Evolutionary conservation across 1,140 invertebrate species (phyloP), one percentile per base, ranked within the genome.

Genomic region (Steinernema khuongi): DNA sequence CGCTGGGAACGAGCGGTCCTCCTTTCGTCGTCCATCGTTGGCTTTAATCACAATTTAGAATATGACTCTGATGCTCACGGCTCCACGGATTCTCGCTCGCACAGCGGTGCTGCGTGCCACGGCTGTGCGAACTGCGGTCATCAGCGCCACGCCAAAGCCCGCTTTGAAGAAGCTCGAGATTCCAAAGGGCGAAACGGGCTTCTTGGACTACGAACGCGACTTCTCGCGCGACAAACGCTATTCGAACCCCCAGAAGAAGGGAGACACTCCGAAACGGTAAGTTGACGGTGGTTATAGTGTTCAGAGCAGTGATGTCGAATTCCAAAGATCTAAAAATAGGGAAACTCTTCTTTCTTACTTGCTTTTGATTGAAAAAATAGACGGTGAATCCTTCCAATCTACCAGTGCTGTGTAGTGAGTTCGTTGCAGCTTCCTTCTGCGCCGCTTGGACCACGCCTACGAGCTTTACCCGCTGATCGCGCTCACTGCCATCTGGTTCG

Each of bases 161-260:
- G 14, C 50, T 14, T 22, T 60, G 7, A 74, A 74, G 36, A 70
- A 74, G 41, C 17, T 74, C 67, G 29, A 41, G 19, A 32, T 73
- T 44, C 26, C 31, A 7, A 7, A 31, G 26, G 29, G 68, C 18
- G 67, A 77, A n/a, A 18, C 31, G 19, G 79, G 79, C 19, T 75
- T 75, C 72, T 81, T 81, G 74, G 72, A 73, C 18, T 82, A 82
- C 70, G 82, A 83, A 31, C 72, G 81, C 18, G 81, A 83, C 71
- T 36, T 74, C 26, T 82, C 81, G 19, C 75, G 81, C 22, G 81
- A 82, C 68, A 74, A 77, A 29, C 72, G 81, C 31, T 79, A 72
- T 67, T 69, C 79, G 18, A 74, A 78, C 26, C 81, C 81, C n/a
- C 77, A 78, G 32, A 83, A 82, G 73, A 70, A 68, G 11, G 81